These are phyloP conservation scores for Callinectes sapidus DNA, from an alignment of 2,888 invertebrate species.

Conservation along the genomic window DNA sequence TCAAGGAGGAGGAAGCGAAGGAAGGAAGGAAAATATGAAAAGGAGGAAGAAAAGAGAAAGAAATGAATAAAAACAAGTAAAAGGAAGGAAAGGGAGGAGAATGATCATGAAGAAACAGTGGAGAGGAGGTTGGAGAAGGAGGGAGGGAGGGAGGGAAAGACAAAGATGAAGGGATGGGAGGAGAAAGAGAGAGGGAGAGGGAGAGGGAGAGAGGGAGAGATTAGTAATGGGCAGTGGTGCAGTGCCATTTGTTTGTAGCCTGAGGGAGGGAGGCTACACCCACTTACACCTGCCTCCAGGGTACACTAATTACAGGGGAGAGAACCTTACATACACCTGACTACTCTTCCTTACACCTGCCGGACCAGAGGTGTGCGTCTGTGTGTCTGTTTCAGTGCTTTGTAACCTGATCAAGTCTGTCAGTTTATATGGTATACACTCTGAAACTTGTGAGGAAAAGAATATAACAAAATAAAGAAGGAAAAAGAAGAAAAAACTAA, in stretches of 20 bases:
- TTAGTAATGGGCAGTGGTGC: not conserved
- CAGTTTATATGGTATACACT: not conserved
- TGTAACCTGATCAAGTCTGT: not conserved
- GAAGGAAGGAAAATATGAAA: not conserved
- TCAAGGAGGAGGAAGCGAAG: not conserved
- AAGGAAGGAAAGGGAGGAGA: not conserved
- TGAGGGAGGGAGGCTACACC: constrained; percentile 4
- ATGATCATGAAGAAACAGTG: not conserved
- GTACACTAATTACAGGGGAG: not conserved
- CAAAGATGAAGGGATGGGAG: not conserved
- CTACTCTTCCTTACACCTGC: not conserved
- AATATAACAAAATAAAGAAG: too few species aligned
- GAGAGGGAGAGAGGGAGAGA: not conserved
- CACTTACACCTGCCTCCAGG: not conserved
- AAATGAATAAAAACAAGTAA: not conserved
- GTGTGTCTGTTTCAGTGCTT: not conserved
- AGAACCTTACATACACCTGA: not conserved
- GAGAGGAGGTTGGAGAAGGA: not conserved
- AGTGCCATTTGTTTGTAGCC: not conserved
- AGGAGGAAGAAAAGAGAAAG: not conserved
- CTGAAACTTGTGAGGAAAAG: not conserved
- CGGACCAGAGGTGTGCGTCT: not conserved
- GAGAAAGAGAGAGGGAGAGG: not conserved
- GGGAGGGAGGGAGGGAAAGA: constrained; percentile 1
- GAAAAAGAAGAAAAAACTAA: too few species aligned